Base-by-base conservation (phyloP, 2,113 vertebrate species). In the Rhinolophus sinicus region DNA sequence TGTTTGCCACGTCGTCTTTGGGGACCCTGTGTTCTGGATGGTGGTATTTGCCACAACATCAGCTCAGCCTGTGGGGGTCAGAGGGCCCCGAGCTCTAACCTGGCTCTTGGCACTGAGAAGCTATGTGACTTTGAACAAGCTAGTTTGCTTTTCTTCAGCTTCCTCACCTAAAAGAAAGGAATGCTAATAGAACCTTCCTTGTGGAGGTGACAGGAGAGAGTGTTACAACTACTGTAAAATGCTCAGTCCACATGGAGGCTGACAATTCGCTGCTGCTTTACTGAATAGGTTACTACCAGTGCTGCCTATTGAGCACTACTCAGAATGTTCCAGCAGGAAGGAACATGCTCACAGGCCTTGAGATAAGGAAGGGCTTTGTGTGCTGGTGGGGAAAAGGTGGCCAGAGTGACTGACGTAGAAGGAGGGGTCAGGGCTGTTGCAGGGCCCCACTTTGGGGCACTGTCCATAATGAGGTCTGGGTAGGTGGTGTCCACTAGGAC, bases 211-310 rank as follows among this genome's bases (percentile, higher is more conserved):
- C n/a, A 6, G 86, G 47, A 50, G 24, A 50, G 22, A 52, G 19
- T 50, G 28, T 62, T 14, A 11, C 0, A 1, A 47, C 3, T 35
- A 18, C 11, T 47, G 6, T n/a, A 15, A 6, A 38, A n/a, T 52
- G 44, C 76, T 64, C 3, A 8, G 14, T 64, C 21, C 3, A 21
- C 35, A 0, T 11, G 33, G n/a, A 80, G 22, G 44, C 54, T 28
- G 22, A 26, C 30, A 14, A 14, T 33, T 22, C 24, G 67, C 69
- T 35, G 26, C 56, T 90, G 47, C 50, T 33, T 40, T 65, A 30
- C 15, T 64, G 47, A 9, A n/a, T n/a, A n/a, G 18, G 18, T 38
- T 54, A 8, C 11, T 15, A 13, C 9, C 44, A 7, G 30, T 26
- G 35, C 28, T n/a, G 65, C 86, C 60, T 21, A 0, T 21, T n/a